A percentile compares a stretch with the other conserved stretches of the same genome.
Evolutionary conservation across 2,888 invertebrate genomes (phyloP).

Genomic region (Campaea margaritaria): DNA sequence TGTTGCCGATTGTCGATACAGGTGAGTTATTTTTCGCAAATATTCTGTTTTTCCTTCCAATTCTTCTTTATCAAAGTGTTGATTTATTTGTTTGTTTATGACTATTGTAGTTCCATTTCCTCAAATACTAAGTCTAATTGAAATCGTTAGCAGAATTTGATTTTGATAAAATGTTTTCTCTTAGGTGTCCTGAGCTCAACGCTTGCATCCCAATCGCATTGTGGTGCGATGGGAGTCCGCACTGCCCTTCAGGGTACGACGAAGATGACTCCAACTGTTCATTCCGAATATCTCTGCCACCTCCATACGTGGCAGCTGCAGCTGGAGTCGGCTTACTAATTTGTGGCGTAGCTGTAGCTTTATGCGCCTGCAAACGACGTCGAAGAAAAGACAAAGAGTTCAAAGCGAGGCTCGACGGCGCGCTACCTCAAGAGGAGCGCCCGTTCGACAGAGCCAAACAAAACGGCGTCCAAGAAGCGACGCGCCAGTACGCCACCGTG

Average conservation of each 20-base stretch:
- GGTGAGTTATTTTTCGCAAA: constrained; percentile 73
- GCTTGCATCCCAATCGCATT: constrained; percentile 91
- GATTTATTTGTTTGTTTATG: too few relatives aligned
- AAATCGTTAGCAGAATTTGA: too few relatives aligned
- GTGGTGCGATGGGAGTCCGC: constrained; percentile 92
- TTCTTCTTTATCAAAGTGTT: too few relatives aligned
- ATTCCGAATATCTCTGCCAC: constrained; percentile 87
- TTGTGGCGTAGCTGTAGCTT: constrained; percentile 83
- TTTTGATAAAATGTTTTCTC: constrained; percentile 26
- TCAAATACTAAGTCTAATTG: too few relatives aligned
- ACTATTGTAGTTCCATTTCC: too few relatives aligned
- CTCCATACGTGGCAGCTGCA: constrained; percentile 87
- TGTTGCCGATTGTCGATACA: constrained; percentile 87
- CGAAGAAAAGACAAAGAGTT: constrained; percentile 86
- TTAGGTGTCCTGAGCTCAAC: constrained; percentile 91
- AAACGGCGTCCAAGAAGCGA: constrained; percentile 74
- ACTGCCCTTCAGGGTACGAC: constrained; percentile 93
- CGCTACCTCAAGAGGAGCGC: constrained; percentile 84
- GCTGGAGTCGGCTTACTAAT: constrained; percentile 87
- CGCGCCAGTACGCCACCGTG: constrained; percentile 78
- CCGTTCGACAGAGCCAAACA: constrained; percentile 86
- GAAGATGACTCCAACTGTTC: constrained; percentile 92
- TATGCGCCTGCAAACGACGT: constrained; percentile 86
- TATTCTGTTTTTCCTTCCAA: too few relatives aligned
- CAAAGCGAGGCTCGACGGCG: constrained; percentile 86